Percentiles rank a stretch among this genome's conserved stretches.
Evolutionary conservation across 2,888 invertebrate genomes (phyloP).

Genomic region (Agonopterix arenella): DNA sequence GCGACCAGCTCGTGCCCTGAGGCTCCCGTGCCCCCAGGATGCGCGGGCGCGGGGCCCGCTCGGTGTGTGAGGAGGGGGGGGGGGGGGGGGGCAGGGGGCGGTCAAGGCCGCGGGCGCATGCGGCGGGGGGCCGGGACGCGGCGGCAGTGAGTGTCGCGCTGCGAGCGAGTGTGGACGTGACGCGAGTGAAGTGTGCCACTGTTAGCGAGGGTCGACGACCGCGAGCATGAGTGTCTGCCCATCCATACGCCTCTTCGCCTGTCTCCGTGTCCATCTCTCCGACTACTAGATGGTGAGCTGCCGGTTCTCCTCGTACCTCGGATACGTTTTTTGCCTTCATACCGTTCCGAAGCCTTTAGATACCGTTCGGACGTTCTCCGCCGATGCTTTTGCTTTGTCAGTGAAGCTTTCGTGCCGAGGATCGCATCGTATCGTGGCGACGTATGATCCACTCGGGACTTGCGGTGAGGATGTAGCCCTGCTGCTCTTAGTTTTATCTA

Average conservation of each 20-base stretch:
- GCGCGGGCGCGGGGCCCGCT: conserved; percentile 8
- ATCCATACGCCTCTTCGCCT: conserved; percentile 25
- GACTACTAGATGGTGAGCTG: not conserved
- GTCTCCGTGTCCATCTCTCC: not conserved
- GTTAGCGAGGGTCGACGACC: conserved; percentile 57
- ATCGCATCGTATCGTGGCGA: no score
- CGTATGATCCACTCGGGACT: no score
- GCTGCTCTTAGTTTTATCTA: no score
- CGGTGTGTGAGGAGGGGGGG: conserved; percentile 10
- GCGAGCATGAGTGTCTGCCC: conserved; percentile 55
- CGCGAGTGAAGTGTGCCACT: conserved; percentile 15
- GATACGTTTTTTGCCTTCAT: no score
- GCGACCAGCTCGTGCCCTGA: not conserved
- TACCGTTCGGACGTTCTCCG: no score
- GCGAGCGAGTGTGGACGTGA: conserved; percentile 11
- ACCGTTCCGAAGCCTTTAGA: no score
- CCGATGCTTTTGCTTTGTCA: no score
- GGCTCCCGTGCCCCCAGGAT: not conserved
- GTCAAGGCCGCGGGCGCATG: conserved; percentile 61
- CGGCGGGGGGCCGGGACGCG: conserved; percentile 29
- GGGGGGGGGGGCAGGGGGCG: conserved; percentile 25
- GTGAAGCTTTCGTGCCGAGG: no score
- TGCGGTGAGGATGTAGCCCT: no score
- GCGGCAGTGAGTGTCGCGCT: not conserved
- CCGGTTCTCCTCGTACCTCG: not conserved